Evolutionary conservation across 1,140 invertebrate species (phyloP).

Genomic region (Drosophila quadrilineata): DNA sequence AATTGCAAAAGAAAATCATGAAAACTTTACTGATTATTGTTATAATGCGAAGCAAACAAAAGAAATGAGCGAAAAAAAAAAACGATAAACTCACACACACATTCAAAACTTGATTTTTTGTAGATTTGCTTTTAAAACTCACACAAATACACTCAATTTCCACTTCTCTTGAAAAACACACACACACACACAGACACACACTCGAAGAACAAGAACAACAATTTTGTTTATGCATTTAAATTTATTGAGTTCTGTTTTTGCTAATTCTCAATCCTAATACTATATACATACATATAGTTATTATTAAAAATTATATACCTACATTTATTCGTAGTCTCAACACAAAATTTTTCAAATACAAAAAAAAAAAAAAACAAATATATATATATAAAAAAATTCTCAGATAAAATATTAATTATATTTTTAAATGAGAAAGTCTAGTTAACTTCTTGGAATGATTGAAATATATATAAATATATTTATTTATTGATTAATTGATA

Average conservation of each 20-base stretch:
- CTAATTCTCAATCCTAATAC: constrained; percentile 40
- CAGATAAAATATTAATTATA: constrained; percentile 45
- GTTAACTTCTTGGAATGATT: constrained; percentile 65
- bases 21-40: constrained; percentile 78
- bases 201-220: no score
- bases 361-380: constrained; percentile 26
- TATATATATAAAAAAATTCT: constrained; percentile 26
- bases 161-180: no score
- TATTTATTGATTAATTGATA: constrained; percentile 14
- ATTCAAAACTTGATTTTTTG: constrained; percentile 16
- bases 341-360: constrained; percentile 19
- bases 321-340: constrained; percentile 31
- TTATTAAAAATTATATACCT: constrained; percentile 1
- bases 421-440: constrained; percentile 45
- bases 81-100: constrained; percentile 19
- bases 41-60: constrained; percentile 75
- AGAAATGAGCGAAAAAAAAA: constrained; percentile 29
- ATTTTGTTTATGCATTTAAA: constrained; percentile 59
- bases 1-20: constrained; percentile 69
- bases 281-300: constrained; percentile 21
- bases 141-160: neutral
- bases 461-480: constrained; percentile 29
- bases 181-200: no score
- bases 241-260: constrained; percentile 25
- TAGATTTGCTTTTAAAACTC: constrained; percentile 26